A percentile compares a stretch with the other conserved stretches of the same genome.
phyloP scores from a whole-genome alignment of 2,113 vertebrate species.

The Tursiops truncatus region DNA sequence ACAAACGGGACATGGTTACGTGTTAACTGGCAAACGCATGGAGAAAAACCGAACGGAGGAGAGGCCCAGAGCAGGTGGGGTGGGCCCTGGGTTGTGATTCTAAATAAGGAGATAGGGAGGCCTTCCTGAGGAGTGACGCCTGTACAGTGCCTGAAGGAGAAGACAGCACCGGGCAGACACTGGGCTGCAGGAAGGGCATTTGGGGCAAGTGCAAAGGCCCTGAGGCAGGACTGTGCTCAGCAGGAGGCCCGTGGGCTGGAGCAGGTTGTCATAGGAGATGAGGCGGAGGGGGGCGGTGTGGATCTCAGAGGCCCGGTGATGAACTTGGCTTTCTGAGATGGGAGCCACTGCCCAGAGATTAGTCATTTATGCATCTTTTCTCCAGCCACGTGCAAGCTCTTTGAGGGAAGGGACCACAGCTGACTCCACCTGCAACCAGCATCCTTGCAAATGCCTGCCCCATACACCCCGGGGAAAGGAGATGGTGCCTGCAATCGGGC shows the following conservation, averaged over 20 bases:
- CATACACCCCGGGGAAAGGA: fast-evolving
- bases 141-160: fast-evolving
- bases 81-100: not conserved
- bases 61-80: not conserved
- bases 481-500: fast-evolving
- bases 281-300: fast-evolving
- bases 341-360: not conserved
- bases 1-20: fast-evolving
- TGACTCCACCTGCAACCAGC: not conserved
- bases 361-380: not conserved
- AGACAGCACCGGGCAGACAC: not conserved
- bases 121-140: fast-evolving
- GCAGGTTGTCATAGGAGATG: fast-evolving
- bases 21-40: fast-evolving
- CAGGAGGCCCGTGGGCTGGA: fast-evolving
- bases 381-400: not conserved
- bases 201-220: not conserved
- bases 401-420: fast-evolving
- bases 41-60: fast-evolving
- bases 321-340: not conserved
- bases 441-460: not conserved
- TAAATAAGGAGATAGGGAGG: too few species aligned
- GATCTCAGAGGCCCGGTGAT: fast-evolving
- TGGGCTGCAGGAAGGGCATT: not conserved
- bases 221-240: not conserved